Evolutionary conservation across 2,888 invertebrate genomes (phyloP).

Genomic region (Cantharis rustica): DNA sequence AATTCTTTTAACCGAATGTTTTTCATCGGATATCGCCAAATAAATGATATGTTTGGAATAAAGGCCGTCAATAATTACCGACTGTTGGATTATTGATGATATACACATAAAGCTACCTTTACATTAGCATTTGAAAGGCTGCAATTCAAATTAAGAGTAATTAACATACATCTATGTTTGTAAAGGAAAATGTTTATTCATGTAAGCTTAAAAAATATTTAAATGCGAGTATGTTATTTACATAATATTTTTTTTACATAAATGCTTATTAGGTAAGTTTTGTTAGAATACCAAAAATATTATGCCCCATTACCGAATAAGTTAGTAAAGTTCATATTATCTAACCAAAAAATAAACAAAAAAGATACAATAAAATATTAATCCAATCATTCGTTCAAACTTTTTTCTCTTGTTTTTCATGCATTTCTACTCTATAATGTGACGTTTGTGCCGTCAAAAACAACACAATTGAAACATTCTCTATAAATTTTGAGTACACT

Average conservation of each 20-base stretch:
- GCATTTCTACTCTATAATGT: background rate
- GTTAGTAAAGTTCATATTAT: background rate
- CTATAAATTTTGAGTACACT: conserved; percentile 2
- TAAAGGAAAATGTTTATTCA: background rate
- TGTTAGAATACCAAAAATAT: background rate
- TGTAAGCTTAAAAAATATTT: background rate
- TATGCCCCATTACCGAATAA: background rate
- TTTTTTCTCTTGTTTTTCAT: background rate
- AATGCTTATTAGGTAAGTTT: background rate
- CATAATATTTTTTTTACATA: background rate
- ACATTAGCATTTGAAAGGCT: background rate
- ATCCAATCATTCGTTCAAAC: background rate
- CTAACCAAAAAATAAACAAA: background rate
- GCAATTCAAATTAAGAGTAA: background rate
- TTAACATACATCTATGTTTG: background rate
- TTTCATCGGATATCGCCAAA: background rate
- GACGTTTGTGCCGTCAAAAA: background rate
- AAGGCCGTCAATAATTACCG: background rate
- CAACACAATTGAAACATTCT: background rate
- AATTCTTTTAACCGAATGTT: background rate
- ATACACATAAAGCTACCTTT: background rate
- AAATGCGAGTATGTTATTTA: background rate
- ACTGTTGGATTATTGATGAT: background rate
- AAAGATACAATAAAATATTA: background rate
- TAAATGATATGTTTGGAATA: background rate